These are phyloP conservation scores for Gasterosteus nipponicus DNA, from an alignment of 2,113 vertebrate species.

Conservation along the genomic window DNA sequence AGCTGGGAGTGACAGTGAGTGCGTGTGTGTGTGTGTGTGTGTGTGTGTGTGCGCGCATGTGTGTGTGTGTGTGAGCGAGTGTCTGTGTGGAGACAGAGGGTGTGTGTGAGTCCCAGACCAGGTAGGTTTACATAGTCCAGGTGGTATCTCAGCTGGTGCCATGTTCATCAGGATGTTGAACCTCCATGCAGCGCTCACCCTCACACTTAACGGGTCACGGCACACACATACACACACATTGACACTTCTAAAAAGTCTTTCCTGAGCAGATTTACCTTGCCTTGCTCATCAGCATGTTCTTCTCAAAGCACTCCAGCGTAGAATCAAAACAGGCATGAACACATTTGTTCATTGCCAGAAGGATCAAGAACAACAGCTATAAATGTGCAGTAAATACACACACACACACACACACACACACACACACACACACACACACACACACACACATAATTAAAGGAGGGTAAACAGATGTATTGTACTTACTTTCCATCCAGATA, in stretches of 20 bases:
- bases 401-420: background rate
- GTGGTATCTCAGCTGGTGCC: slow-evolving; percentile 61
- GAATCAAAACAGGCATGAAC: background rate
- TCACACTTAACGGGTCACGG: slow-evolving; percentile 44
- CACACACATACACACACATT: slow-evolving; percentile 16
- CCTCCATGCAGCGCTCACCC: slow-evolving; percentile 37
- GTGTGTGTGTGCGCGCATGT: slow-evolving; percentile 11
- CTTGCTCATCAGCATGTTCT: slow-evolving; percentile 12
- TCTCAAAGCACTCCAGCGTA: background rate
- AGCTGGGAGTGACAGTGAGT: background rate
- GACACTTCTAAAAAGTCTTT: background rate
- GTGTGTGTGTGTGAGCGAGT: slow-evolving; percentile 13
- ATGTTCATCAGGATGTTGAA: slow-evolving; percentile 61
- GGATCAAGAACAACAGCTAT: background rate
- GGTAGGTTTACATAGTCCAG: slow-evolving; percentile 40
- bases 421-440: background rate
- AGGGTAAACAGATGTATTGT: slow-evolving; percentile 25
- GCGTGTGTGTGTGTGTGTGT: background rate
- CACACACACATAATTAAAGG: background rate
- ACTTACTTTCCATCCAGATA: slow-evolving; percentile 10
- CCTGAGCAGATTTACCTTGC: slow-evolving; percentile 16
- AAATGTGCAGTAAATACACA: background rate
- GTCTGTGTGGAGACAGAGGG: background rate
- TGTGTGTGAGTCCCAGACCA: slow-evolving; percentile 19
- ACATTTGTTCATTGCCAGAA: background rate